Evolutionary conservation across 2,888 invertebrate species (phyloP).

Genomic region (Euplexia lucipara): DNA sequence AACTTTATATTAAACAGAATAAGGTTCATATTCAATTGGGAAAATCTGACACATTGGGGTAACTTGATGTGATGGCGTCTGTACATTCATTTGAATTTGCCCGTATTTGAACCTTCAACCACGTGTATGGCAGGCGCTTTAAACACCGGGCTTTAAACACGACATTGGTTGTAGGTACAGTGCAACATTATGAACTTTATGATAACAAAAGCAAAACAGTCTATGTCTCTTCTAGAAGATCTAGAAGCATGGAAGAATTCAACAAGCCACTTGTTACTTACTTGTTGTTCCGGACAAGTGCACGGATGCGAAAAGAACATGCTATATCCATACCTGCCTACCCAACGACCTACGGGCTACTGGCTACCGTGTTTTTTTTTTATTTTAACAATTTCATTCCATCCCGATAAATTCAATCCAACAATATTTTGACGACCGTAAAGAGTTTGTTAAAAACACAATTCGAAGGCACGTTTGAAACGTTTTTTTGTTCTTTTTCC

Average conservation of each 20-base stretch:
- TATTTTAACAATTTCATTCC: constrained; percentile 35
- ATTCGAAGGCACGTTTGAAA: background rate
- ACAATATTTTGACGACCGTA: constrained; percentile 28
- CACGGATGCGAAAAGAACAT: constrained; percentile 65
- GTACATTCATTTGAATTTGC: too few species aligned
- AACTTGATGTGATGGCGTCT: too few species aligned
- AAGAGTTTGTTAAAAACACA: constrained; percentile 33
- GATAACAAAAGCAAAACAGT: background rate
- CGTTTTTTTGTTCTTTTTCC: background rate
- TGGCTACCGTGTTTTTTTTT: constrained; percentile 26
- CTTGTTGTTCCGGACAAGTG: constrained; percentile 68
- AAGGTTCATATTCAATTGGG: too few species aligned
- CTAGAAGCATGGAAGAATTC: constrained; percentile 45
- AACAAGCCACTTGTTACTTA: constrained; percentile 65
- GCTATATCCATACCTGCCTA: constrained; percentile 28
- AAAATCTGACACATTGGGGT: too few species aligned
- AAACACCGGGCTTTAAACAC: too few species aligned
- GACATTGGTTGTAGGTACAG: too few species aligned
- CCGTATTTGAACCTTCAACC: too few species aligned
- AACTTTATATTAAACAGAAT: too few species aligned
- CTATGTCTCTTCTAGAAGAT: constrained; percentile 43
- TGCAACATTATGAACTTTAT: background rate
- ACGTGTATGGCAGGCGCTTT: too few species aligned
- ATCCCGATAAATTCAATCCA: constrained; percentile 40
- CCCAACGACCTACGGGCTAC: constrained; percentile 6